phyloP scores from a whole-genome alignment of 2,888 invertebrate species.

The Molanna angustata region DNA sequence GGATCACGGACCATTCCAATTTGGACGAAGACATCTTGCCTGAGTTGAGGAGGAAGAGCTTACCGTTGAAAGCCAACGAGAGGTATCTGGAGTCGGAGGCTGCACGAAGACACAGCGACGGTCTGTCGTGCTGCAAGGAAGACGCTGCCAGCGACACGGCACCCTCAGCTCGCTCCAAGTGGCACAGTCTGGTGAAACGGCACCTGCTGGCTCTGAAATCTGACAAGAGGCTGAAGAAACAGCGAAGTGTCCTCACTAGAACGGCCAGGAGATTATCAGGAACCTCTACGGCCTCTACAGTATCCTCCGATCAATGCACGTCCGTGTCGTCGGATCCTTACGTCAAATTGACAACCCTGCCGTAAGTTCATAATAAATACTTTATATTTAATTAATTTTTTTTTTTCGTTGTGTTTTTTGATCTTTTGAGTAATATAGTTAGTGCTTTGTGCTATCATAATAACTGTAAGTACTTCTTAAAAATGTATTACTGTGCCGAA shows the following conservation, averaged over 20 bases:
- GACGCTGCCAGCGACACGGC: conserved; percentile 55
- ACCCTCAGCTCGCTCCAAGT: conserved; percentile 48
- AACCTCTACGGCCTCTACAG: conserved; percentile 42
- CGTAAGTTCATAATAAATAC: conserved; percentile 44
- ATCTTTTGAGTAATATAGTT: not conserved
- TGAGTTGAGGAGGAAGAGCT: conserved; percentile 51
- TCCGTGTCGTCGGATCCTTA: conserved; percentile 38
- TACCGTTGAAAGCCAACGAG: conserved; percentile 54
- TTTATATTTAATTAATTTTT: conserved; percentile 2
- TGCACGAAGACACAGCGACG: conserved; percentile 44
- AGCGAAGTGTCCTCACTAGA: conserved; percentile 52
- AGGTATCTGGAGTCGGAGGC: conserved; percentile 44
- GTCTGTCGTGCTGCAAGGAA: conserved; percentile 54
- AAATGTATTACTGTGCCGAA: no score
- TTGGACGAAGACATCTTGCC: conserved; percentile 47
- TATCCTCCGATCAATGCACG: conserved; percentile 38
- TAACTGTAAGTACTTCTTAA: not conserved
- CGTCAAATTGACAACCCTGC: conserved; percentile 51
- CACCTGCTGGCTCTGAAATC: conserved; percentile 50
- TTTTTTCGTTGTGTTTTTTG: not conserved
- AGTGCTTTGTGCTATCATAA: not conserved
- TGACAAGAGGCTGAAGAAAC: conserved; percentile 51
- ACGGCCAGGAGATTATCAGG: conserved; percentile 49
- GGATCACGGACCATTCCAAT: conserved; percentile 55
- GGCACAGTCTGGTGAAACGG: conserved; percentile 54